These are phyloP conservation scores for Plutella xylostella DNA, from an alignment of 2,888 invertebrate genomes.

Conservation along the genomic window DNA sequence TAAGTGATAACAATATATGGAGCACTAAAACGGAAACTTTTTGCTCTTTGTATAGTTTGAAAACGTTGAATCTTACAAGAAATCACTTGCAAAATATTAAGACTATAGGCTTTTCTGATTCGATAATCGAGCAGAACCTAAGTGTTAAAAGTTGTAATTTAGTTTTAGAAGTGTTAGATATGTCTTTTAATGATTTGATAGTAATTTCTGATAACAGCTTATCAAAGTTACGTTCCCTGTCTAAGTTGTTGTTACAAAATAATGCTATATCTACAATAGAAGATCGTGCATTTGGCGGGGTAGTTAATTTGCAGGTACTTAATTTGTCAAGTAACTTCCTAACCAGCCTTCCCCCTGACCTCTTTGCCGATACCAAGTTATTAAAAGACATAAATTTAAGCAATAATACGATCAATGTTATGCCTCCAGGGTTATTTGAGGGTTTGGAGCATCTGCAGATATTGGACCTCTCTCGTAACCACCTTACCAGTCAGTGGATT, in stretches of 20 bases:
- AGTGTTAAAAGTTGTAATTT: constrained; percentile 76
- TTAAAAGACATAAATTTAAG: constrained; percentile 77
- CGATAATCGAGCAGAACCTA: constrained; percentile 67
- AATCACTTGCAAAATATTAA: constrained; percentile 84
- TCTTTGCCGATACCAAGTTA: constrained; percentile 76
- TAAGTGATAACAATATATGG: constrained; percentile 84
- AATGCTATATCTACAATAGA: constrained; percentile 81
- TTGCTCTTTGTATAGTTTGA: constrained; percentile 77
- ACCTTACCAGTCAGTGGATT: constrained; percentile 80
- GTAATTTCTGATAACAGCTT: constrained; percentile 77
- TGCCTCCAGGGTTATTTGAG: constrained; percentile 79
- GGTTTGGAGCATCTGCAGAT: constrained; percentile 78
- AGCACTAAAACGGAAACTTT: constrained; percentile 77
- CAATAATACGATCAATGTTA: constrained; percentile 81
- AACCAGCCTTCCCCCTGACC: constrained; percentile 78
- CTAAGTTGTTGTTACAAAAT: constrained; percentile 77
- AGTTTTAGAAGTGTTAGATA: constrained; percentile 76
- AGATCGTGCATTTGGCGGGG: constrained; percentile 78
- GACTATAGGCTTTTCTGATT: constrained; percentile 80
- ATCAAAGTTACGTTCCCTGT: constrained; percentile 75
- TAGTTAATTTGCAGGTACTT: constrained; percentile 75
- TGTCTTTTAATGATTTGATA: constrained; percentile 80
- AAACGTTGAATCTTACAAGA: constrained; percentile 77
- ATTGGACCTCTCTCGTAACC: constrained; percentile 78
- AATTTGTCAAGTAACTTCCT: constrained; percentile 86